These are phyloP conservation scores for Carollia perspicillata DNA, from an alignment of 2,113 vertebrate genomes.

Conservation along the genomic window DNA sequence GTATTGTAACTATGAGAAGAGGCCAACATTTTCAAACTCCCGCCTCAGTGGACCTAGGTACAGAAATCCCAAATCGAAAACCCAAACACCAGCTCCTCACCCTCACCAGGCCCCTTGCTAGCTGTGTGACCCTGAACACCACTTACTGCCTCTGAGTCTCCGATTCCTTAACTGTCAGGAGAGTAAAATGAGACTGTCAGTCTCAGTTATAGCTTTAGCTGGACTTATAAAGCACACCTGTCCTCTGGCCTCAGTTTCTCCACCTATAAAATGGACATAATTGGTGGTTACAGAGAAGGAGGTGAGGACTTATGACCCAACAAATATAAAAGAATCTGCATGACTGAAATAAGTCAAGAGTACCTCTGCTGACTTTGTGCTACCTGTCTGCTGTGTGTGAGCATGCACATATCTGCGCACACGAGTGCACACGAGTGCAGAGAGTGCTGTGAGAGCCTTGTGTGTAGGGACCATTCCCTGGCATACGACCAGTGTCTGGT, in stretches of 20 bases:
- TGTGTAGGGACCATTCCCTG: neutral
- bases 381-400: neutral
- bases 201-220: neutral
- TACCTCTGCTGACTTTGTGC: neutral
- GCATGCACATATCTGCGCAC: too few species aligned
- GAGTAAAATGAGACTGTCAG: neutral
- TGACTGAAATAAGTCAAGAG: neutral
- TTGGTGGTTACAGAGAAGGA: neutral
- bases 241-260: neutral
- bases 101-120: neutral
- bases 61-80: neutral
- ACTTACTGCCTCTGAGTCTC: neutral
- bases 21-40: neutral
- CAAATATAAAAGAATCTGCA: neutral
- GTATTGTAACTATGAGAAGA: neutral
- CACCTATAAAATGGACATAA: neutral
- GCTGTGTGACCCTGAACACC: too few species aligned
- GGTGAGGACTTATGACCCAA: neutral
- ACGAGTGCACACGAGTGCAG: fast-evolving
- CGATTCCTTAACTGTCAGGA: neutral
- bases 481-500: neutral
- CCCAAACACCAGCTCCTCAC: neutral
- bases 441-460: neutral
- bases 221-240: neutral
- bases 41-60: neutral